Base-by-base conservation (phyloP, 2,888 invertebrate species). In the Tholera decimalis region DNA sequence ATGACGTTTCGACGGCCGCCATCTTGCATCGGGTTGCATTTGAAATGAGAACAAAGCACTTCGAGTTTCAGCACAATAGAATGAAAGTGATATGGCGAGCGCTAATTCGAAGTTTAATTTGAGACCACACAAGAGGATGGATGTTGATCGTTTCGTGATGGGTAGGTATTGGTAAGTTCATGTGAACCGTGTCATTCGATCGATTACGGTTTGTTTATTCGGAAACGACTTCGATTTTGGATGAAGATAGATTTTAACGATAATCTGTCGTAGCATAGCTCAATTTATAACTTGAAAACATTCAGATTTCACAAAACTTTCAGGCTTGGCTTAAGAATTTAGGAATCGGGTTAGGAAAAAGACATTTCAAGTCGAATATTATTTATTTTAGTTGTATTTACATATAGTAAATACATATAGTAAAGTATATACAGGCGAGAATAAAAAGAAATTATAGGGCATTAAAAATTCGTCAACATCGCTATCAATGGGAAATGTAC, bases 1-100 rank as follows among this genome's bases (percentile, higher is more conserved):
- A 70, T 82, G 81, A 82, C 83, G 81, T 82, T 67, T 75, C 61
- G 67, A 61, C 49, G 73, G 79, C 88, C 80, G 93, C 93, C 94
- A 93, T 94, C 82, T 73, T 93, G 89, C 81, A 85, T 90, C 82
- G 81, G 77, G 85, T 92, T 92, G 92, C 92, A 91, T 90, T 89
- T 86, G 77, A 77, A 82, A 83, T 85, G 91, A 73, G 88, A 93
- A 93, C 93, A 93, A 94, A 92, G 91, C 89, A 79, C 79, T 73
- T 85, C 84, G 81, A 85, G 82, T 87, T 86, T 84, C 85, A 78
- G 84, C 84, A 91, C 91, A 91, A 90, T 90, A 84, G 86, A 76
- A 58, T 80, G 84, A 75, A 83, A 72, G 62, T 78, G 82, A 83
- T 83, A 77, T 78, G 73, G 71, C 69, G 39, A 73, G 64, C 71